Base-by-base conservation (phyloP, 2,888 invertebrate species). In the Drosophila meridionalis region DNA sequence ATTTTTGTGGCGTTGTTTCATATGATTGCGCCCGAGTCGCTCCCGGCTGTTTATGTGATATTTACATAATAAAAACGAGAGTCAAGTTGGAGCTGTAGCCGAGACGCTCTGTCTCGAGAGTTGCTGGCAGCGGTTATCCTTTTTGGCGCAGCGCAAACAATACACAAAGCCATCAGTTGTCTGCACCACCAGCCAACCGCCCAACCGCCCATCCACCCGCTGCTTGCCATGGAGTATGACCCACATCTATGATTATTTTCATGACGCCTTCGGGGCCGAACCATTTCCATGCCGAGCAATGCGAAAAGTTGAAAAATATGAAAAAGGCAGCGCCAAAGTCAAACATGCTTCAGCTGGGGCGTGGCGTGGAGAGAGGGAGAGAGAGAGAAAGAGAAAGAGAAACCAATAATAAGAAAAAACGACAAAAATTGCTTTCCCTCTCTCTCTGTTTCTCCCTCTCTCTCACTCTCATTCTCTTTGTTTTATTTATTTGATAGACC, bases 51-150 rank as follows among this genome's bases (percentile, higher is more conserved):
- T 92, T 90, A 89, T 91, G 83, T 78, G 82, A 89, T 91, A 91
- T 92, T 90, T 91, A 86, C 90, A 91, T 92, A 92, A 91, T 91
- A 88, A 92, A 89, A 89, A 82, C 80, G 89, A 90, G 83, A 90
- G 90, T 88, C 78, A 72, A 86, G 73, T 55, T 20, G 43, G 14
- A 67, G 66, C 53, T 56, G 36, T 28, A 43, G 63, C 52, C 64
- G 56, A 56, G 56, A 56, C 56, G 28, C 56, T 7, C 32, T 30
- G 68, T 72, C 61, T 62, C 76, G 50, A 60, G 69, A 64, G 80
- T 56, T 59, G 74, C 69, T 73, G 78, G 60, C 84, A 75, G 78
- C 75, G 71, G 76, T 76, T 82, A 82, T 83, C 80, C 80, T 82
- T 85, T 78, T 80, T 77, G 77, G 73, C 70, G 69, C 78, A 75